Conservation (phyloP, 2,797 vertebrate species). For the Pteronotus mesoamericanus region DNA sequence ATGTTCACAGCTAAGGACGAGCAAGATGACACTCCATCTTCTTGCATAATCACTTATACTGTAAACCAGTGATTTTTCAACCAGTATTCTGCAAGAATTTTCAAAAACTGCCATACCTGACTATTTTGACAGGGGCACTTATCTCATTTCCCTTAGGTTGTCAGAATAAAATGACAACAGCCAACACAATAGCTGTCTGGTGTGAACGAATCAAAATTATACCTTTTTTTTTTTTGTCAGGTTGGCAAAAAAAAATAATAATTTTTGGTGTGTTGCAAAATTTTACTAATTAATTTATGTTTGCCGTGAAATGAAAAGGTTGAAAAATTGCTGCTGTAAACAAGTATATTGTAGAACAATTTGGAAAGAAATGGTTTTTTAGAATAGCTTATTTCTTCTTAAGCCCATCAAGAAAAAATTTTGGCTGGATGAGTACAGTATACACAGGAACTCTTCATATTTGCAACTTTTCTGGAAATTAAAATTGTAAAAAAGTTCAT, state of each 20-base stretch:
- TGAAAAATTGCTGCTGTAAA: background rate
- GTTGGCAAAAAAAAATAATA: background rate
- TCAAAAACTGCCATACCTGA: background rate
- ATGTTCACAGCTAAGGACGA: background rate
- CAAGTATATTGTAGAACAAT: background rate
- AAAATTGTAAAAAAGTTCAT: background rate
- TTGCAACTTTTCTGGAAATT: background rate
- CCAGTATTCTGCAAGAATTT: background rate
- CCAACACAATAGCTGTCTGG: background rate
- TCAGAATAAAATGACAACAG: background rate
- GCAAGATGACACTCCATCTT: background rate
- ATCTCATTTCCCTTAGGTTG: background rate
- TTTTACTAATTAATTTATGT: background rate
- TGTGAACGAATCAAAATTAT: background rate
- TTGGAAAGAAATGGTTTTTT: background rate
- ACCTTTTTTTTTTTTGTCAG: background rate
- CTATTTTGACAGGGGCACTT: background rate
- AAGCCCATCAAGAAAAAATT: background rate
- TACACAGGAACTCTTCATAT: background rate
- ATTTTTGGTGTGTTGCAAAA: background rate
- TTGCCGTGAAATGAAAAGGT: background rate
- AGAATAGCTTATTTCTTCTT: slow-evolving; percentile 3
- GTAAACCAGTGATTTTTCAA: background rate
- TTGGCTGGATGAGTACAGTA: background rate
- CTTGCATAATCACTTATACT: background rate